Conservation (phyloP, 2,113 vertebrate species). For the Rissa tridactyla region DNA sequence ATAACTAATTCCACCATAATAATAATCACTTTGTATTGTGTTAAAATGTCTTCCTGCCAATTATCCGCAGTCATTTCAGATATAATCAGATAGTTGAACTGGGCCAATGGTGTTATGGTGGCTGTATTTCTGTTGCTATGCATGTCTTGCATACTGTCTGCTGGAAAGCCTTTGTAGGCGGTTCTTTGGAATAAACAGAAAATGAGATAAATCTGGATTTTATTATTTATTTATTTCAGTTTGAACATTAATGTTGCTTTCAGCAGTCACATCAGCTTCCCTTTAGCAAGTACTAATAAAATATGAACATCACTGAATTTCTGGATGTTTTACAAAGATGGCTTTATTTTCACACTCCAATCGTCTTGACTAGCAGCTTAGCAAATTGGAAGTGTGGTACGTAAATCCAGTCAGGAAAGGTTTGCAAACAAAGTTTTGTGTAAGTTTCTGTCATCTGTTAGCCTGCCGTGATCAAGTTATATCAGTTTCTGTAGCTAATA, state of each 20-base stretch:
- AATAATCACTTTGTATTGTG: not conserved
- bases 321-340: not conserved
- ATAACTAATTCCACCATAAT: not conserved
- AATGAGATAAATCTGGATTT: not conserved
- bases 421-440: not conserved
- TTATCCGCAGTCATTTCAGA: not conserved
- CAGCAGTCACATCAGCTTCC: not conserved
- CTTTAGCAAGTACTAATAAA: not conserved
- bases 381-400: not conserved
- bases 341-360: not conserved
- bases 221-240: not conserved
- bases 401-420: not conserved
- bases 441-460: not conserved
- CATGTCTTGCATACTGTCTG: not conserved
- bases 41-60: not conserved
- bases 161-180: not conserved
- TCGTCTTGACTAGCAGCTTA: not conserved
- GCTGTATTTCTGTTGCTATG: conserved; percentile 41
- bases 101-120: not conserved
- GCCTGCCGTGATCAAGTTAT: not conserved
- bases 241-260: not conserved
- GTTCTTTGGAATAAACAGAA: not conserved
- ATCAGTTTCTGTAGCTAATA: not conserved
- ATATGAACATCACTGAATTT: not conserved
- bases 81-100: not conserved